Percentiles rank a stretch among this genome's conserved stretches.
phyloP scores from a whole-genome alignment of 2,113 vertebrate genomes.

The Pelvicachromis taeniatus region DNA sequence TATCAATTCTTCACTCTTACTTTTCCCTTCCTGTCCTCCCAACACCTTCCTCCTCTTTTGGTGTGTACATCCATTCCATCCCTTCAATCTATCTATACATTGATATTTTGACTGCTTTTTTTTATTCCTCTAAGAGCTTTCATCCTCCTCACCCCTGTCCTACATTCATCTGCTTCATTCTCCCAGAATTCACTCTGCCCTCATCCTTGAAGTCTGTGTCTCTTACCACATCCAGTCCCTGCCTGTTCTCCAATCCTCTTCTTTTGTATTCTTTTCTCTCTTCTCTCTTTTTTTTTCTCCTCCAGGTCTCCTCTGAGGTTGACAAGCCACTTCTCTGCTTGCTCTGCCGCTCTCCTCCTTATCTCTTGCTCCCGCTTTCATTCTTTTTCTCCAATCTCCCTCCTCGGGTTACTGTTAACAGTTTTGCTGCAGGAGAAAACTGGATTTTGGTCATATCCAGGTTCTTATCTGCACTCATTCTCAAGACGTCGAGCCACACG shows the following conservation, averaged over 20 bases:
- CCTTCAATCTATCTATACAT: background rate
- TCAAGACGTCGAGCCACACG: background rate
- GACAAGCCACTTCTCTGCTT: conserved; percentile 23
- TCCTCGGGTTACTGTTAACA: background rate
- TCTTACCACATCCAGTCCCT: background rate
- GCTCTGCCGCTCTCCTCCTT: conserved; percentile 8
- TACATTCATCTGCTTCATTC: conserved; percentile 24
- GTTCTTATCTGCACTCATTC: background rate
- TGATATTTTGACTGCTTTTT: background rate
- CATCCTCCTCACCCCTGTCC: background rate
- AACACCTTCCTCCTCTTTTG: background rate
- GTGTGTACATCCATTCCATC: background rate
- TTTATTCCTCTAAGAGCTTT: background rate
- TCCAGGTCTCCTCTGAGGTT: conserved; percentile 11
- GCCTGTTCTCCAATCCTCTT: background rate
- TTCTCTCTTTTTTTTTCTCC: background rate
- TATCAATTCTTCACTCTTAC: background rate
- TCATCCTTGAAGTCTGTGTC: conserved; percentile 14
- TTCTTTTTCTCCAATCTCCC: background rate
- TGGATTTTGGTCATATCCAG: background rate
- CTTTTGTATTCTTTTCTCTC: background rate
- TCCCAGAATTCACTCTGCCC: background rate
- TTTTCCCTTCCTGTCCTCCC: background rate
- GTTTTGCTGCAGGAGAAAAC: background rate
- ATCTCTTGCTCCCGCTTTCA: background rate